A percentile compares a stretch with the other conserved stretches of the same genome.
These are phyloP conservation scores for Bufo bufo DNA, from an alignment of 2,113 vertebrate genomes.

Conservation along the genomic window DNA sequence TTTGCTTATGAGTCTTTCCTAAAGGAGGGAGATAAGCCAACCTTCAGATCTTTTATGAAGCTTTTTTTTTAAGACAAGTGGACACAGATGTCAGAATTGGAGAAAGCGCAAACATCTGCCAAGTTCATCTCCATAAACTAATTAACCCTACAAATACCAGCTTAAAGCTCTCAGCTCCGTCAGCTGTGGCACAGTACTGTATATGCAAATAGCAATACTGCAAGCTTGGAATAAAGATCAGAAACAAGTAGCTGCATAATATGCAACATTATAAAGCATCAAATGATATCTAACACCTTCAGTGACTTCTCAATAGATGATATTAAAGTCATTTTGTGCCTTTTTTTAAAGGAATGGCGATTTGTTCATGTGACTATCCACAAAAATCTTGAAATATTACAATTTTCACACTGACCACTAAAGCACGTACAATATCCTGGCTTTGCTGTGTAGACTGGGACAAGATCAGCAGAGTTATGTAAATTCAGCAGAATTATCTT, in stretches of 20 bases:
- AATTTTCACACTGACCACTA: too few relatives aligned
- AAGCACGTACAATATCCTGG: too few relatives aligned
- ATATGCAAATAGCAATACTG: background rate
- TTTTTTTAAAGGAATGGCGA: background rate
- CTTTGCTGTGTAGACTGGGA: background rate
- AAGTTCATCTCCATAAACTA: constrained; percentile 39
- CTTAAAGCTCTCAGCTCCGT: background rate
- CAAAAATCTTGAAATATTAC: too few relatives aligned
- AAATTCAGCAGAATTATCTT: background rate
- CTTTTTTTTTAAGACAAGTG: constrained; percentile 42
- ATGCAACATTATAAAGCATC: background rate
- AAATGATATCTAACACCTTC: background rate
- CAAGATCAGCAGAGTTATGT: background rate
- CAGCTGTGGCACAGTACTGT: background rate
- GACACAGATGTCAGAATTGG: constrained; percentile 43
- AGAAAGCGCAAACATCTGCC: constrained; percentile 42
- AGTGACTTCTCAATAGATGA: background rate
- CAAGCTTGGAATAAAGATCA: background rate
- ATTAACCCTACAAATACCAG: constrained; percentile 27
- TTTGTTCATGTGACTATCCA: too few relatives aligned
- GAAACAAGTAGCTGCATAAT: background rate
- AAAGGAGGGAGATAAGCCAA: constrained; percentile 42
- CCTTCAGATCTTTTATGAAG: constrained; percentile 42
- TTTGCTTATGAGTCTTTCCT: constrained; percentile 34
- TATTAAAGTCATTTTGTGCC: background rate